Conservation (phyloP, 2,113 vertebrate species). For the Xenopus borealis region DNA sequence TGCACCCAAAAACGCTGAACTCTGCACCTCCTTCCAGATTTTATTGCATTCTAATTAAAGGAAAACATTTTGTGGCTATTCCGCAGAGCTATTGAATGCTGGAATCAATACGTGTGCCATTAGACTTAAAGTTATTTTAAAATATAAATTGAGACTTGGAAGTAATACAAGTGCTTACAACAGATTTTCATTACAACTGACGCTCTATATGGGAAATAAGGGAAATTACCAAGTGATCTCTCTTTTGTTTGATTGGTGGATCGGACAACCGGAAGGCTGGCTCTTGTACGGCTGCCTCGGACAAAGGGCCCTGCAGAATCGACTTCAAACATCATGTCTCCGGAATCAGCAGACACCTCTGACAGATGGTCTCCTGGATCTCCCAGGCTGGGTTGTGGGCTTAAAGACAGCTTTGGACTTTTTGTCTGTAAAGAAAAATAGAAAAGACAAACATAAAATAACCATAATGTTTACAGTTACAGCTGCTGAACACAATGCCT, state of each 20-base stretch:
- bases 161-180: too few species aligned
- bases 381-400: conserved; percentile 64
- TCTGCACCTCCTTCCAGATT: too few species aligned
- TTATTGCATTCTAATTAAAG: too few species aligned
- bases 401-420: conserved; percentile 82
- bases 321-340: conserved; percentile 85
- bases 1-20: too few species aligned
- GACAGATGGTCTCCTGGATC: conserved; percentile 78
- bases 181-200: too few species aligned
- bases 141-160: too few species aligned
- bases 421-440: conserved; percentile 66
- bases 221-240: conserved; percentile 79
- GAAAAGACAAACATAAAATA: not conserved
- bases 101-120: too few species aligned
- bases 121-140: too few species aligned
- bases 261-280: conserved; percentile 82
- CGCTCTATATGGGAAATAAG: not conserved
- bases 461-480: too few species aligned
- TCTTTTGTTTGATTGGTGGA: conserved; percentile 85
- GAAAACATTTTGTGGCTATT: too few species aligned
- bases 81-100: too few species aligned
- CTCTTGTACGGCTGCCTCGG: conserved; percentile 78
- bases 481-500: too few species aligned
- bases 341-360: conserved; percentile 79
- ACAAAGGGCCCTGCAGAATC: conserved; percentile 74